Evolutionary conservation across 2,888 invertebrate genomes (phyloP), one percentile per base, ranked within the genome.

Genomic region (Scrobipalpa costella): DNA sequence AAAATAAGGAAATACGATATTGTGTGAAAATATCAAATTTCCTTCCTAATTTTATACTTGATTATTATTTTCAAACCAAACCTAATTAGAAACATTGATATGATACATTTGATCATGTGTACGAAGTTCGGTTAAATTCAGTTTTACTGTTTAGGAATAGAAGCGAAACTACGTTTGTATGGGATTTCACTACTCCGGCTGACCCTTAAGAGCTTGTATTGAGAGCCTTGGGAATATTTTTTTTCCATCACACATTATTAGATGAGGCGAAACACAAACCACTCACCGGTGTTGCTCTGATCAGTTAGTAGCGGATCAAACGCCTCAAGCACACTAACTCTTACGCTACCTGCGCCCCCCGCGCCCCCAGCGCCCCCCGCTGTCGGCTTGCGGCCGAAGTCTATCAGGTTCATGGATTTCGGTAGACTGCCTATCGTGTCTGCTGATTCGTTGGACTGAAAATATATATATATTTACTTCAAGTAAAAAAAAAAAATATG

Each of bases 291-390:
- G 81, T 88, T 91, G 80, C 90, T 86, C 71, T 88, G 88, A 71
- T 94, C 94, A 76, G 93, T 93, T 76, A 96, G 92, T 80, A 97
- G 92, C 58, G 97, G 97, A 93, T 97, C 97, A 84, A 97, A 97
- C 67, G 96, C 96, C 84, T 97, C 96, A 76, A 97, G 88, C 75
- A 97, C 95, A 88, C 96, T 96, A 76, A 92, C 92, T 83, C 92
- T 83, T 78, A 92, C 91, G 86, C 90, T 92, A 85, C 92, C 92
- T 85, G 81, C 76, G 67, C 83, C 79, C 64, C 83, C 79, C 65
- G 47, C 38, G 1, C 19, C 44, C 44, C 27, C 27, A 1, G 27
- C 55, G n/a, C 55, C 13, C 27, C 15, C 44, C 55, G 27, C 21
- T 11, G 55, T 1, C 72, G 70, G 64, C 65, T 65, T 36, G 77